phyloP scores from a whole-genome alignment of 2,113 vertebrate species.

The Struthio camelus region DNA sequence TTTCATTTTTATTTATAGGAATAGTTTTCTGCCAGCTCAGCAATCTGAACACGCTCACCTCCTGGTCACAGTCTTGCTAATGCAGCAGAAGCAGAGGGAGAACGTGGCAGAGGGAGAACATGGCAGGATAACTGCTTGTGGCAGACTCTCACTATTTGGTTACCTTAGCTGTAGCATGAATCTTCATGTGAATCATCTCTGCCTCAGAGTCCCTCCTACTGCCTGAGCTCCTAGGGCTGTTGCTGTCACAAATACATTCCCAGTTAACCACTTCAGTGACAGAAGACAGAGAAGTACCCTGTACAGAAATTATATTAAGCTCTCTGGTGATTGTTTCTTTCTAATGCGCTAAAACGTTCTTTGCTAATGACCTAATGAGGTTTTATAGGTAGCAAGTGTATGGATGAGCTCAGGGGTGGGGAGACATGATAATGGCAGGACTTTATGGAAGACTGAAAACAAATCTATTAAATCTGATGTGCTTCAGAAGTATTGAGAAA shows the following conservation, averaged over 20 bases:
- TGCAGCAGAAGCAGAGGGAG: neutral
- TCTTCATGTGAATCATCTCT: neutral
- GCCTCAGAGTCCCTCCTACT: neutral
- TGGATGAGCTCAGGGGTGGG: neutral
- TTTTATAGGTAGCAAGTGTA: slow-evolving; percentile 7
- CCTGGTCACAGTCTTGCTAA: neutral
- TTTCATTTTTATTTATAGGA: neutral
- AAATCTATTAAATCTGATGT: neutral
- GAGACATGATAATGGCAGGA: neutral
- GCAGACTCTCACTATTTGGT: neutral
- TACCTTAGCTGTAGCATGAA: neutral
- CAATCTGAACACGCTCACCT: neutral
- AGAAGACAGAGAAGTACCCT: neutral
- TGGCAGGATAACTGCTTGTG: neutral
- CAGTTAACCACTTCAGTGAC: neutral
- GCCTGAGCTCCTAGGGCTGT: neutral
- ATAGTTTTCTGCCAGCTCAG: neutral
- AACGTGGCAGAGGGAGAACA: slow-evolving; percentile 2
- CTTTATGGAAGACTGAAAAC: slow-evolving; percentile 3
- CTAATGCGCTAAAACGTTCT: slow-evolving; percentile 27
- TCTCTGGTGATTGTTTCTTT: slow-evolving; percentile 20
- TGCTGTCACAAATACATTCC: slow-evolving; percentile 6
- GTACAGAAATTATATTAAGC: slow-evolving; percentile 3
- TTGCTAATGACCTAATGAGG: slow-evolving; percentile 33
- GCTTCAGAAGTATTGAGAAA: neutral